Base-by-base conservation (phyloP, 2,888 invertebrate genomes). In the Pseudolycoriella hygida region DNA sequence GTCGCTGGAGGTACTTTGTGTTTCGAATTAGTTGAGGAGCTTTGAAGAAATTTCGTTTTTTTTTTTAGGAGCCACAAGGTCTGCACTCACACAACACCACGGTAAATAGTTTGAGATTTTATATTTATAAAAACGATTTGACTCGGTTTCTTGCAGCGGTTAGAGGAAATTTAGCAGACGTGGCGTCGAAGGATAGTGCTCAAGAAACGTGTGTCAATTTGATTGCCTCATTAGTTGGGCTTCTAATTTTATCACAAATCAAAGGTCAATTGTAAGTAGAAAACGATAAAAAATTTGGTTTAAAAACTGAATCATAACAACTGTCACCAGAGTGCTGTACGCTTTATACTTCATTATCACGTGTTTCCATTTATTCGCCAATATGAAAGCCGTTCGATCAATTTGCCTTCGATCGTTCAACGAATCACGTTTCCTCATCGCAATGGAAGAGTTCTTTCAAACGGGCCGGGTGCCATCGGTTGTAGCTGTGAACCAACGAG, bases 201-300 rank as follows among this genome's bases (percentile, higher is more conserved):
- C 97, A 97, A 68, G 97, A 97, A 64, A 96, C 94, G 0, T 76
- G 90, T 51, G 93, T 97, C 12, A 96, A 96, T 67, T 69, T 96
- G 40, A 62, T 85, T 34, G 93, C 87, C 10, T 83, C 93, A 10
- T 59, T 92, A 42, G 62, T 77, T 45, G 89, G 88, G 45, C 70
- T 94, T 42, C 63, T 80, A 37, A 64, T 94, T 44, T 68, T 94
- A 38, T 79, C 80, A 6, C 52, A 68, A 51, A 73, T 80, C 52
- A 74, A 63, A 68, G 71, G 56, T 59, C 67, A 56, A 56, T 63
- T 57, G 67, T 70, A 61, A 66, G 61, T 53, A 45, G 25, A 4
- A 6, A 25, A 25, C 25, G 25, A 25, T 8, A 25, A 18, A 39
- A 11, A 10, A 40, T 19, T 17, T n/a, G 18, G 18, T 10, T n/a